Base-by-base conservation (phyloP, 2,888 invertebrate genomes). In the Nomada ferruginata region DNA sequence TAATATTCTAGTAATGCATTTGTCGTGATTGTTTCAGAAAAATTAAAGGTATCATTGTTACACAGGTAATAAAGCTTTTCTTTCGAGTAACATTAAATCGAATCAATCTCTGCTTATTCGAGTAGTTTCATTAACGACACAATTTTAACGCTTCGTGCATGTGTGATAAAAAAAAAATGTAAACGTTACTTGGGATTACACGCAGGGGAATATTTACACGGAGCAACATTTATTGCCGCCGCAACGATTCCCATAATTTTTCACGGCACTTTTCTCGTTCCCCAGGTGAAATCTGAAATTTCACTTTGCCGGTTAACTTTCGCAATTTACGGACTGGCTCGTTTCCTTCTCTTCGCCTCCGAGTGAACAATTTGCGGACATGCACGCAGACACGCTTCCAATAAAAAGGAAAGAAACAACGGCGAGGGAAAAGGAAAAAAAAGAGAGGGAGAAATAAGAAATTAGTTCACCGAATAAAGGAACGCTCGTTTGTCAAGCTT, bases 401-500 rank as follows among this genome's bases (percentile, higher is more conserved):
- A 74, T 65, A 74, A 75, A 29, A 29, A 50, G 55, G 4, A 20
- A 42, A 20, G 2, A 53, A 44, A 4, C 23, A 55, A 26, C 11
- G 23, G 42, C 15, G 47, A 64, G 23, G 23, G 36, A 5, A 36
- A 29, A 26, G 0, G 20, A 13, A 0, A 10, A 36, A 36, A 36
- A 23, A 50, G n/a, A 29, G 4, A 11, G 10, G 42, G 20, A 15
- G 9, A 20, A 20, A 15, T 11, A n/a, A 29, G 63, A 77, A 72
- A 78, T 77, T 50, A 72, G 50, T 80, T 66, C 20, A 68, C 15
- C 26, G 9, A 18, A 36, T 66, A 71, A 76, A 61, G 53, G 63
- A 59, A 78, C 72, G 78, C 72, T 80, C 78, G 68, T 80, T 78
- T 68, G 63, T 78, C 72, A 68, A 72, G 63, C 63, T 66, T 59